Base-by-base conservation (phyloP, 2,113 vertebrate genomes). In the Petrocephalus microphthalmus region DNA sequence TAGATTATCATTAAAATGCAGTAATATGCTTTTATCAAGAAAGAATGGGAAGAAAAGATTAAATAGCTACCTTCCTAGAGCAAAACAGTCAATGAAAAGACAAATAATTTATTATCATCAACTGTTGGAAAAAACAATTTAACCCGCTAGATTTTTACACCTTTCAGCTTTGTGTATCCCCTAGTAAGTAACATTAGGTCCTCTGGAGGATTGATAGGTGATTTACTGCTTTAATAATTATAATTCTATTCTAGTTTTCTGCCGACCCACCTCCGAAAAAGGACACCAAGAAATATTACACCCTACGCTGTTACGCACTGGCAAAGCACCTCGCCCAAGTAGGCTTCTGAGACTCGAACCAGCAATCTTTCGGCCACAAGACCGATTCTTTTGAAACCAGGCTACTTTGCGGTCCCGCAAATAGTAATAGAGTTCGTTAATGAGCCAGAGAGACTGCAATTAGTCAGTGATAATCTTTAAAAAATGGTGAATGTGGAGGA, bases 381-480 rank as follows among this genome's bases (percentile, higher is more conserved):
- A 49, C 45, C 11, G 20, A 22, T 83, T 83, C 45, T 49, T 10
- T 83, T 45, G 19, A 78, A 42, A 33, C 13, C 71, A 19, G 33
- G 42, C 25, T 42, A 78, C 33, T 78, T 78, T 42, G 71, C 33
- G 10, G 81, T 8, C 81, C 45, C 81, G n/a, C 81, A n/a, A 83
- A 83, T 78, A 78, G 71, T 78, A 78, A 42, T 42, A 37, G 19
- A 47, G 20, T 45, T 49, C 20, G 47, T 49, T 47, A 83, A 49
- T 83, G 81, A 83, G 45, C 81, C 81, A 83, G 81, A 83, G n/a
- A 83, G 37, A 45, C 81, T 49, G 81, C 19, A 83, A 83, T 83
- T 83, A 83, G 81, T 83, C 81, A 47, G 81, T 83, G 81, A 83
- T 83, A 83, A 83, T 45, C 81, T 83, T 83, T 83, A 49, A 83